Evolutionary conservation across 2,888 invertebrate genomes (phyloP).

Genomic region (Pollenia griseotomentosa): DNA sequence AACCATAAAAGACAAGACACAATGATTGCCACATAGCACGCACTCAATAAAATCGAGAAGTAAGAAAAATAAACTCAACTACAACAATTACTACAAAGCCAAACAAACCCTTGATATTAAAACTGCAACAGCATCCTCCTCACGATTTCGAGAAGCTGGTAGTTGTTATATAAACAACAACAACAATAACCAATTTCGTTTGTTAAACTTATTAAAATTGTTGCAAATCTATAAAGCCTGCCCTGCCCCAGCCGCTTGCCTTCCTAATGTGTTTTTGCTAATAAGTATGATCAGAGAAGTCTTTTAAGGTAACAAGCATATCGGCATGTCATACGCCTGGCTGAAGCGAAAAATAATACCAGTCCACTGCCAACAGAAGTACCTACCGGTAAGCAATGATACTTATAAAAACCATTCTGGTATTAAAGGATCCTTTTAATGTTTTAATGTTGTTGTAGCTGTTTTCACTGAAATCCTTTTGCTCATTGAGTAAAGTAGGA

Average conservation of each 20-base stretch:
- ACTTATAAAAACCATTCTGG: slow-evolving; percentile 1
- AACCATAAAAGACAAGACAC: slow-evolving; percentile 68
- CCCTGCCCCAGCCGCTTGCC: not conserved
- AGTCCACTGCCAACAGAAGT: slow-evolving; percentile 68
- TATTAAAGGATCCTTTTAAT: slow-evolving; percentile 59
- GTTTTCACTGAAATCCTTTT: slow-evolving; percentile 52
- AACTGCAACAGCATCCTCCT: slow-evolving; percentile 35
- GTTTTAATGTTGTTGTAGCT: slow-evolving; percentile 58
- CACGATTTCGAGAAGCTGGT: not conserved
- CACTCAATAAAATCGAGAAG: slow-evolving; percentile 69
- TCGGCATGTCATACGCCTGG: slow-evolving; percentile 80
- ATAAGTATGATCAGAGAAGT: slow-evolving; percentile 83
- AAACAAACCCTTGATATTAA: slow-evolving; percentile 35
- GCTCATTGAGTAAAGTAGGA: slow-evolving; percentile 82
- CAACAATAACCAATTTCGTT: slow-evolving; percentile 37
- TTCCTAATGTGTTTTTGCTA: slow-evolving; percentile 73
- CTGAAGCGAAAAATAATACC: slow-evolving; percentile 42
- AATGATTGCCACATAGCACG: slow-evolving; percentile 77
- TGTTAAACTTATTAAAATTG: slow-evolving; percentile 76
- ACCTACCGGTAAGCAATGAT: slow-evolving; percentile 65
- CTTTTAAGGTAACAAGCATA: slow-evolving; percentile 83
- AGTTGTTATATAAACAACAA: slow-evolving; percentile 5
- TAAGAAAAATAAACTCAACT: slow-evolving; percentile 9
- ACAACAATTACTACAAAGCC: slow-evolving; percentile 27
- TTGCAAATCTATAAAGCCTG: slow-evolving; percentile 43